A percentile compares a stretch with the other conserved stretches of the same genome.
Evolutionary conservation across 2,888 invertebrate species (phyloP).

Genomic region (Atherix ibis): DNA sequence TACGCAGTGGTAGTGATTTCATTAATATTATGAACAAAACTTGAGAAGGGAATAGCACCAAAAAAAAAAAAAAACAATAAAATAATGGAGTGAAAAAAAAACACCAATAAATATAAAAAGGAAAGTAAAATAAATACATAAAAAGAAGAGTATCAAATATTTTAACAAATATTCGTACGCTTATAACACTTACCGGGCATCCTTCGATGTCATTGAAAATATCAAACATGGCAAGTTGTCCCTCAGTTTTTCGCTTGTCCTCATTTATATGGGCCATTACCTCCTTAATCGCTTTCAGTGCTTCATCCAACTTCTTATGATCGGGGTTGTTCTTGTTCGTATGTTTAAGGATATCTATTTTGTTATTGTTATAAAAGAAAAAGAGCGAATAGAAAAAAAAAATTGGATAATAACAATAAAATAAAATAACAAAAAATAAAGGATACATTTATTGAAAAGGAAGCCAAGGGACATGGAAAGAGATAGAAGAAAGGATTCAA

Average conservation of each 20-base stretch:
- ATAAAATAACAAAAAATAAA: background rate
- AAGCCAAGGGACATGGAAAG: no score
- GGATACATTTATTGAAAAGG: background rate
- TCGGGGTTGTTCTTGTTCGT: conserved; percentile 82
- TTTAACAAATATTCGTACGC: no score
- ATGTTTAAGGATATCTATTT: conserved; percentile 83
- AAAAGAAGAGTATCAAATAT: no score
- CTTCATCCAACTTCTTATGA: conserved; percentile 65
- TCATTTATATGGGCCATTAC: conserved; percentile 96
- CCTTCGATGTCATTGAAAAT: conserved; percentile 97
- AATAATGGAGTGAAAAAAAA: no score
- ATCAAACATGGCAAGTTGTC: conserved; percentile 90
- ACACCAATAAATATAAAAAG: no score
- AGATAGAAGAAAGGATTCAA: no score
- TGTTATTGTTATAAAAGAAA: conserved; percentile 5
- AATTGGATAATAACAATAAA: conserved; percentile 1
- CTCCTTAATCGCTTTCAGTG: conserved; percentile 75
- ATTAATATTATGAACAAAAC: no score
- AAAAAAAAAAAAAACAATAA: no score
- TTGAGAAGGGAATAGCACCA: no score
- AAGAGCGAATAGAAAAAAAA: no score
- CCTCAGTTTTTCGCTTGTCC: conserved; percentile 92
- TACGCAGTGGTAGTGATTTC: no score
- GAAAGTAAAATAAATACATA: no score
- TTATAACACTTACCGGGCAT: conserved; percentile 68